Evolutionary conservation across 2,113 vertebrate species (phyloP).

Genomic region (Hypomesus transpacificus): DNA sequence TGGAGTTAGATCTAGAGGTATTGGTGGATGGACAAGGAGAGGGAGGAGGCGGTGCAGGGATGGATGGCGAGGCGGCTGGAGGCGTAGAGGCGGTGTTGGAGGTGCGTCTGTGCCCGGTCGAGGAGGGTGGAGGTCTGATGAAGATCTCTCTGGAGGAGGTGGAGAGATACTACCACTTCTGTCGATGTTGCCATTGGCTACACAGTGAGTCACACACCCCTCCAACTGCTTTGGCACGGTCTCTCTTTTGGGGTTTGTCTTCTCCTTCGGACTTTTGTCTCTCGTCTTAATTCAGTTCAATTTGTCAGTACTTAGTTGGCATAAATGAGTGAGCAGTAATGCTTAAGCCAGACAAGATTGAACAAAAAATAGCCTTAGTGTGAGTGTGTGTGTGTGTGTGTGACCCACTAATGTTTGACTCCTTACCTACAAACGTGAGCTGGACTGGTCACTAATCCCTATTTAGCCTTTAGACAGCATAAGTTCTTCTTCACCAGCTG

Average conservation of each 20-base stretch:
- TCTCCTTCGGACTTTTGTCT: background rate
- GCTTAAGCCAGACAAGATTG: too few species aligned
- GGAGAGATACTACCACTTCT: conserved; percentile 64
- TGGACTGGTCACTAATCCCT: background rate
- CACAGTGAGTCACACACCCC: conserved; percentile 56
- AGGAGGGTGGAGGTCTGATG: conserved; percentile 32
- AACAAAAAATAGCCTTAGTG: too few species aligned
- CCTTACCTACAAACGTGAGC: background rate
- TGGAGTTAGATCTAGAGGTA: background rate
- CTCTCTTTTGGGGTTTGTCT: background rate
- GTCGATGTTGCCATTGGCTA: conserved; percentile 62
- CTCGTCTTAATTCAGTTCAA: background rate
- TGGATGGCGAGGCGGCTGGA: conserved; percentile 13
- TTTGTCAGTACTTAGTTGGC: too few species aligned
- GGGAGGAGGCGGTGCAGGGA: background rate
- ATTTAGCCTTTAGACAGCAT: conserved; percentile 1
- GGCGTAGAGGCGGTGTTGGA: conserved; percentile 19
- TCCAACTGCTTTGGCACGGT: background rate
- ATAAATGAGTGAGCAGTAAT: too few species aligned
- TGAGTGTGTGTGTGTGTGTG: conserved; percentile 2
- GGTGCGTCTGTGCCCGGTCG: conserved; percentile 43
- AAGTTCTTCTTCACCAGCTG: background rate
- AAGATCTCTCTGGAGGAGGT: conserved; percentile 66
- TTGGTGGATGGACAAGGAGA: conserved; percentile 13
- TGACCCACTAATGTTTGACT: conserved; percentile 22